Evolutionary conservation across 2,113 vertebrate genomes (phyloP).

Genomic region (Pelvicachromis taeniatus): DNA sequence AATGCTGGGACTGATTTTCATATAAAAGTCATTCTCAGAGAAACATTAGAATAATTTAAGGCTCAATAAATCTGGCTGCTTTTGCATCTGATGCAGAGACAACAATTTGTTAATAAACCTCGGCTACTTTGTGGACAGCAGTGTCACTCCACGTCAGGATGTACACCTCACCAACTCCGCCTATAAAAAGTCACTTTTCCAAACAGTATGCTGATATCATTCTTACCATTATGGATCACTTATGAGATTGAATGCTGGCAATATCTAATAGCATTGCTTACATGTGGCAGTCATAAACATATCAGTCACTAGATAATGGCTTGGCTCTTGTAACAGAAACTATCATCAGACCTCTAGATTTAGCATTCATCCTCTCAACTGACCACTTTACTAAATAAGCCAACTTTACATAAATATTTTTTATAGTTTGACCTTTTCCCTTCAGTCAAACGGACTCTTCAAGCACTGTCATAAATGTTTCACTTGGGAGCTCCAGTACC

Average conservation of each 20-base stretch:
- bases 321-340: background rate
- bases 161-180: conserved; percentile 7
- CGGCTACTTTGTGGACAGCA: background rate
- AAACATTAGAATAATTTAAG: conserved; percentile 38
- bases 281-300: conserved; percentile 47
- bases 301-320: conserved; percentile 20
- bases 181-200: conserved; percentile 61
- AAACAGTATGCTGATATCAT: conserved; percentile 39
- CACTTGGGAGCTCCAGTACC: background rate
- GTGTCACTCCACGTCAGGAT: conserved; percentile 21
- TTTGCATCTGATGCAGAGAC: conserved; percentile 1
- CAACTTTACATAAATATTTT: background rate
- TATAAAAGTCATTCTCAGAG: conserved; percentile 25
- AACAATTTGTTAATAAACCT: conserved; percentile 24
- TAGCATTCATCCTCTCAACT: conserved; percentile 1
- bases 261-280: conserved; percentile 16
- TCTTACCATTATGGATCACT: conserved; percentile 35
- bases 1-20: background rate
- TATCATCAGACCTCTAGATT: background rate
- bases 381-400: conserved; percentile 51
- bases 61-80: conserved; percentile 13
- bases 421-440: conserved; percentile 3
- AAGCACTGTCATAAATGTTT: background rate
- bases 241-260: conserved; percentile 49
- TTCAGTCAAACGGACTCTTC: background rate